Evolutionary conservation across 2,888 invertebrate genomes (phyloP), one percentile per base, ranked within the genome.

Genomic region (Phortica magna): DNA sequence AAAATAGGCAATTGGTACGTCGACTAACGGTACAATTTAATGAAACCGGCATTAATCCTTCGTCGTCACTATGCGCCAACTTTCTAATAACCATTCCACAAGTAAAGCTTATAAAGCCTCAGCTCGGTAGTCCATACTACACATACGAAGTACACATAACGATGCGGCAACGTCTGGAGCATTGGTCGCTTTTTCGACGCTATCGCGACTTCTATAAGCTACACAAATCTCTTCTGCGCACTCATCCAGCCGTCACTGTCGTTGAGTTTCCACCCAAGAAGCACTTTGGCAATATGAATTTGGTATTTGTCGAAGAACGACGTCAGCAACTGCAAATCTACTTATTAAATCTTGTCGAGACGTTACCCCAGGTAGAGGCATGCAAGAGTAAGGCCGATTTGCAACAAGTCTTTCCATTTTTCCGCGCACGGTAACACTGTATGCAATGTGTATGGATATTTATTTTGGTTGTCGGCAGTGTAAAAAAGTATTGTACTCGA

Each of bases 241-340:
- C 97, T 89, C 94, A 96, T 89, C 96, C 97, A 89, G 94, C 95
- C 0, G 95, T 98, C 73, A 94, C 95, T 5, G 94, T 95, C 0
- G 96, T 97, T 89, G 96, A 97, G 89, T 98, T 99, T 92, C 98
- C 99, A 9, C 98, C 98, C 0, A 99, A 99, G 92, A 98, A 98
- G 92, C 96, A 97, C 76, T 94, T 99, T 84, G 96, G 98, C 42
- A 98, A 97, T 92, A 97, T 97, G 94, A 96, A 96, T 91, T 94
- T 95, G 0, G 94, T 94, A 80, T 94, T 98, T 89, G 98, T 99
- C 42, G 98, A 98, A 91, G 95, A 96, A 81, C 93, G 99, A 76
- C 94, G 98, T 19, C 94, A 95, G 85, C 94, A 96, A 79, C 93
- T 99, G 76, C 98, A 98, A 91, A 95, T 95, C 76, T 99, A 98